These are phyloP conservation scores for Gallinago jamesoni DNA, from an alignment of 2,113 vertebrate species.

Conservation along the genomic window DNA sequence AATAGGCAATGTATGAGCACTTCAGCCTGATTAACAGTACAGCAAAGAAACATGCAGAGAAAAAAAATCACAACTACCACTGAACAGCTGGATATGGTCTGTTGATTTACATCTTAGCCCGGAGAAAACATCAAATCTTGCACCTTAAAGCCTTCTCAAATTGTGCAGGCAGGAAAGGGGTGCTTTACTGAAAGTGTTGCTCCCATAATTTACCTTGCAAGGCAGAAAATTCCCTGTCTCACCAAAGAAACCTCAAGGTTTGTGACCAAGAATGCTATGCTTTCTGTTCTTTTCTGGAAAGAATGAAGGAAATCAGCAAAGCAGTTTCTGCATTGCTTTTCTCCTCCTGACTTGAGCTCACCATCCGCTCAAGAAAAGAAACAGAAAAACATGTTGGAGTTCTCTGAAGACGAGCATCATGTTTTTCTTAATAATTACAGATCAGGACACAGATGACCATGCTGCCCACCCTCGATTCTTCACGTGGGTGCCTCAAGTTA, in stretches of 20 bases:
- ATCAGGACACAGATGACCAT: neutral
- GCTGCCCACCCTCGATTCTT: neutral
- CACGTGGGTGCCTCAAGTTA: neutral
- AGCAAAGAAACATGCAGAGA: neutral
- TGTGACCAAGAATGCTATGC: neutral
- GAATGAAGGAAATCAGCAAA: neutral
- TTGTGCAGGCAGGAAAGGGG: neutral
- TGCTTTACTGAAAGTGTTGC: neutral
- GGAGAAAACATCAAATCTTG: neutral
- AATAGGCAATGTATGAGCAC: neutral
- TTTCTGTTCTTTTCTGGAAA: neutral
- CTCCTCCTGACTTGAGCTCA: neutral
- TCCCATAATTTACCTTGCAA: neutral
- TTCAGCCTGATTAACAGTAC: neutral
- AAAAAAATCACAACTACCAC: neutral
- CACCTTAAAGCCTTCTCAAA: neutral
- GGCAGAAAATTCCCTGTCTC: neutral
- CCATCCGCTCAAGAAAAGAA: neutral
- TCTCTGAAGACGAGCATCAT: neutral
- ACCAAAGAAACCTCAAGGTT: neutral
- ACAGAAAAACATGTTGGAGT: neutral
- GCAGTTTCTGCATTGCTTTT: neutral
- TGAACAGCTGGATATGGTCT: neutral
- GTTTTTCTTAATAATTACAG: neutral
- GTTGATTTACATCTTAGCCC: neutral